Base-by-base conservation (phyloP, 2,113 vertebrate species). In the Verasper variegatus region DNA sequence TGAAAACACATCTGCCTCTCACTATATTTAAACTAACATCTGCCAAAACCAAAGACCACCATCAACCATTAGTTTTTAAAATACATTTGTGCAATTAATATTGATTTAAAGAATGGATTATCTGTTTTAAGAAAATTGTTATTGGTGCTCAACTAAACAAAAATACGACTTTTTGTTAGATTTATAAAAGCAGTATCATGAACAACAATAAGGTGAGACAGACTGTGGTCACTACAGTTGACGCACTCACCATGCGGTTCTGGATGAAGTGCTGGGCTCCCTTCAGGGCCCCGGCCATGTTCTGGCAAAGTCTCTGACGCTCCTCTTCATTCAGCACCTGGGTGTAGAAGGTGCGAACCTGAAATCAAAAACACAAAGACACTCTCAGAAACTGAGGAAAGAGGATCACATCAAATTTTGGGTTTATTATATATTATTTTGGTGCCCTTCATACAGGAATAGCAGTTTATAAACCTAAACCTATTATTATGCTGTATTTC, bases 191-290 rank as follows among this genome's bases (percentile, higher is more conserved):
- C 31, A 31, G 27, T 27, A 3, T 27, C 27, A 31, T 31, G 27
- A 5, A 31, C 27, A 31, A 31, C 27, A 31, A 31, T 31, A 31
- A 31, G 42, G 42, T 45, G 42, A 45, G 42, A 17, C 17, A 18
- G 51, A 54, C 11, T 23, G 21, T 23, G 54, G 54, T 21, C 54
- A 27, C 56, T 18, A 0, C 10, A 8, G 18, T 21, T 15, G 54
- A 37, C 58, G 10, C 64, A 92, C 95, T 94, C 91, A 98, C 98
- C 84, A 93, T 94, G 89, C 96, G 95, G 79, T 95, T 95, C 84
- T 99, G 98, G 89, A 99, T 98, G 91, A 99, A 98, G 10, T 94
- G 89, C 4, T 98, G 97, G 0, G 97, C 95, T 6, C 92, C 95
- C 66, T 97, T 98, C 35, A 99, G 91, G 1, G 92, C 88, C 0